These are phyloP conservation scores for Microchirus variegatus DNA, from an alignment of 2,797 vertebrate genomes.

Conservation along the genomic window DNA sequence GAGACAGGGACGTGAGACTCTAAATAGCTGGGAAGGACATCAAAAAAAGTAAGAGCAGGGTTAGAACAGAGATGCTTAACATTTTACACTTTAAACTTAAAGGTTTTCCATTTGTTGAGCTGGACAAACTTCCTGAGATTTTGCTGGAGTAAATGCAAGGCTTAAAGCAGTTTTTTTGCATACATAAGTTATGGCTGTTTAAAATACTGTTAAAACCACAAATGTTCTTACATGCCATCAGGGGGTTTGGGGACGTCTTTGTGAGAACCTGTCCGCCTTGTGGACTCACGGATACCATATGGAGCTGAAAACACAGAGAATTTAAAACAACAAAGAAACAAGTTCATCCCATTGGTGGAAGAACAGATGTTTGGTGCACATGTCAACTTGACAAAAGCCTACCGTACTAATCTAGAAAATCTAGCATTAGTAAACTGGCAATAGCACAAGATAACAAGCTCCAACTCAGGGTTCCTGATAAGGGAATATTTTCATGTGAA, in stretches of 20 bases:
- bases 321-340: background rate
- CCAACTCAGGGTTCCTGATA: too few species aligned
- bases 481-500: too few species aligned
- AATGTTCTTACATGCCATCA: conserved; percentile 85
- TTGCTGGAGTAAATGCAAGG: too few species aligned
- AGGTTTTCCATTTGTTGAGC: background rate
- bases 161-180: background rate
- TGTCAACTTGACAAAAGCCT: too few species aligned
- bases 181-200: too few species aligned
- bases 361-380: too few species aligned
- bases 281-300: conserved; percentile 97
- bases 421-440: background rate
- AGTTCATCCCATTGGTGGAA: background rate
- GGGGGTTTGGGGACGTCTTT: conserved; percentile 85
- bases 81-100: background rate
- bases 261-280: conserved; percentile 91
- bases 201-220: background rate
- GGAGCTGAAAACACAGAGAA: conserved; percentile 81
- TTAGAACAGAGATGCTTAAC: conserved; percentile 9
- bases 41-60: background rate
- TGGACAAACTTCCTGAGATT: background rate
- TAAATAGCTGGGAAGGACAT: conserved; percentile 71
- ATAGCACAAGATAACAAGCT: too few species aligned
- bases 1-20: conserved; percentile 92
- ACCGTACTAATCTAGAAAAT: background rate